These are phyloP conservation scores for Saxidomus purpurata DNA, from an alignment of 1,140 invertebrate genomes.

Conservation along the genomic window DNA sequence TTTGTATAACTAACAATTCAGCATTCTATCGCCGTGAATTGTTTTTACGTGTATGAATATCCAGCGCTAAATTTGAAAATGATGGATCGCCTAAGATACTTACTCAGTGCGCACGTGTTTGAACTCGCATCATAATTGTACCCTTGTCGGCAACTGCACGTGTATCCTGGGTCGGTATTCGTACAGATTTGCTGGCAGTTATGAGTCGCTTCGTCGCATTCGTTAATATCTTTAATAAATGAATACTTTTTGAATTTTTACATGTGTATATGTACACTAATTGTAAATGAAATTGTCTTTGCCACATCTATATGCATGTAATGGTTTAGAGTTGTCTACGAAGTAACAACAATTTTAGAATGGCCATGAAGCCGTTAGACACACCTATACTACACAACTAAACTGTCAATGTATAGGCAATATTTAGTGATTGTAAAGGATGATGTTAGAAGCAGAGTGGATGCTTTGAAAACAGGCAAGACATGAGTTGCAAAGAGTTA, in stretches of 20 bases:
- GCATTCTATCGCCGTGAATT: too few species aligned
- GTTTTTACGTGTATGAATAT: too few species aligned
- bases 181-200: constrained; percentile 22
- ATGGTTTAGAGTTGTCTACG: not conserved
- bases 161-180: constrained; percentile 8
- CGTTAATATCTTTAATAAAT: constrained; percentile 44
- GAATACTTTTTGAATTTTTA: not conserved
- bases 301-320: not conserved
- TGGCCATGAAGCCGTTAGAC: too few species aligned
- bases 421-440: too few species aligned
- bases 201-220: constrained; percentile 19
- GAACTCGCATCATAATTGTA: not conserved
- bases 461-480: too few species aligned
- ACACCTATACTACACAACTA: too few species aligned
- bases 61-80: too few species aligned
- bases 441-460: too few species aligned
- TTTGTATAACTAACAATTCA: too few species aligned
- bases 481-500: too few species aligned
- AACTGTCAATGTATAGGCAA: too few species aligned
- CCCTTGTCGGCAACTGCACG: not conserved
- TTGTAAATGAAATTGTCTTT: not conserved
- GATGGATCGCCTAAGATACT: not conserved
- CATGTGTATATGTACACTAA: not conserved
- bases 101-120: not conserved
- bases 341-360: not conserved